These are phyloP conservation scores for Corythucha ciliata DNA, from an alignment of 2,888 invertebrate genomes.

Conservation along the genomic window DNA sequence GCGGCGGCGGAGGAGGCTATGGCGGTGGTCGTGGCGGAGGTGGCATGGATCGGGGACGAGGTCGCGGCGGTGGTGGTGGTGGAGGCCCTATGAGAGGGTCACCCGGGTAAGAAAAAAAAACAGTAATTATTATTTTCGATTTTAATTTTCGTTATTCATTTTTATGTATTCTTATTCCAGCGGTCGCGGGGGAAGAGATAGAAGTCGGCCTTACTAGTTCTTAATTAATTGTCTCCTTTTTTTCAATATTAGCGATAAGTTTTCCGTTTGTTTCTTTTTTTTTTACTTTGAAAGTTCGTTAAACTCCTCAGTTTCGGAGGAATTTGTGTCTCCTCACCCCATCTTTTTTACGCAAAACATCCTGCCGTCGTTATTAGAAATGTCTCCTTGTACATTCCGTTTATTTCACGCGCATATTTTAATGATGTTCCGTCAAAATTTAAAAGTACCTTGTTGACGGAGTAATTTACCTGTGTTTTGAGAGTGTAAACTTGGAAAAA, in stretches of 20 bases:
- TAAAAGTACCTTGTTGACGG: no score
- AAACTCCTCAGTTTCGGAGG: no score
- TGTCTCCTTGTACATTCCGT: no score
- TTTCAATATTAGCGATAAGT: background rate
- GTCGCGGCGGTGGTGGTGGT: slow-evolving; percentile 44
- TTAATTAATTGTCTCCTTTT: background rate
- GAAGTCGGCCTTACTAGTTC: slow-evolving; percentile 38
- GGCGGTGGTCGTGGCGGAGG: slow-evolving; percentile 43
- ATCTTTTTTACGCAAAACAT: no score
- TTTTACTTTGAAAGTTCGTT: no score
- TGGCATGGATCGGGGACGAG: slow-evolving; percentile 42
- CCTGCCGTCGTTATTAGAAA: no score
- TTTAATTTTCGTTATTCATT: slow-evolving; percentile 9
- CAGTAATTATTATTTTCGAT: background rate
- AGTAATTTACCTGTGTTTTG: no score
- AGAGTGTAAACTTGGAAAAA: no score
- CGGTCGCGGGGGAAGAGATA: slow-evolving; percentile 37
- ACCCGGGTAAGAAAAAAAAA: slow-evolving; percentile 33
- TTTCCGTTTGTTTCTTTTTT: no score
- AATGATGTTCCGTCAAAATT: no score
- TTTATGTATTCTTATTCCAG: slow-evolving; percentile 25
- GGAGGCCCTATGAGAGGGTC: slow-evolving; percentile 49
- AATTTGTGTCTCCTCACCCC: no score
- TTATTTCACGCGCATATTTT: no score
- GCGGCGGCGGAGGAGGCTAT: slow-evolving; percentile 41